These are phyloP conservation scores for Bellardia pandia DNA, from an alignment of 2,888 invertebrate genomes.

Conservation along the genomic window DNA sequence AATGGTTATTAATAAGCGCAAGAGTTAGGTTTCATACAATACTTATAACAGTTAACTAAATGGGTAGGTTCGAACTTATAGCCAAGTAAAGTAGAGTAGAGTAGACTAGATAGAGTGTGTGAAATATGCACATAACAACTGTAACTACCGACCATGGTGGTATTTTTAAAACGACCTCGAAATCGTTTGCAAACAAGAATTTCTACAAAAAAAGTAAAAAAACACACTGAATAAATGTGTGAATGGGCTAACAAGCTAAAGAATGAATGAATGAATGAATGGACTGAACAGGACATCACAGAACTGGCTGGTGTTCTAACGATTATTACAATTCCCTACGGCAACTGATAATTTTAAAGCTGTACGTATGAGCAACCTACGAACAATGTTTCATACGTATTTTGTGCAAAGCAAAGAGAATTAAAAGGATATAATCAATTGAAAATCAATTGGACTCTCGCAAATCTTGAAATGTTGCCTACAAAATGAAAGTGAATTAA, in stretches of 20 bases:
- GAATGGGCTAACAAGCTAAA: neutral
- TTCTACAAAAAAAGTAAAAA: slow-evolving; percentile 45
- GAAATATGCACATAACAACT: slow-evolving; percentile 57
- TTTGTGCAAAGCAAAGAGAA: neutral
- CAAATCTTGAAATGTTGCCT: too few relatives aligned
- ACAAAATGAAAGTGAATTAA: too few relatives aligned
- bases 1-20: neutral
- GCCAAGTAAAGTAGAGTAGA: neutral
- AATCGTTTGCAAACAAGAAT: slow-evolving; percentile 72
- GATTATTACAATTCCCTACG: slow-evolving; percentile 24
- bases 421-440: slow-evolving; percentile 4
- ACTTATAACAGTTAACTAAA: neutral
- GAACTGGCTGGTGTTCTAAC: slow-evolving; percentile 4
- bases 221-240: slow-evolving; percentile 2
- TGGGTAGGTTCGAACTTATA: slow-evolving; percentile 16
- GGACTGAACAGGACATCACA: neutral
- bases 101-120: slow-evolving; percentile 2
- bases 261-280: neutral
- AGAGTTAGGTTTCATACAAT: too few relatives aligned
- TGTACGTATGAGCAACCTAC: neutral
- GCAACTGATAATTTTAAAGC: slow-evolving; percentile 23
- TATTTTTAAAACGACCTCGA: slow-evolving; percentile 75
- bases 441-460: neutral
- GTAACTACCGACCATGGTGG: slow-evolving; percentile 20
- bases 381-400: neutral